Evolutionary conservation across 1,140 invertebrate species (phyloP), one percentile per base, ranked within the genome.

Genomic region (Bombus sylvicola): DNA sequence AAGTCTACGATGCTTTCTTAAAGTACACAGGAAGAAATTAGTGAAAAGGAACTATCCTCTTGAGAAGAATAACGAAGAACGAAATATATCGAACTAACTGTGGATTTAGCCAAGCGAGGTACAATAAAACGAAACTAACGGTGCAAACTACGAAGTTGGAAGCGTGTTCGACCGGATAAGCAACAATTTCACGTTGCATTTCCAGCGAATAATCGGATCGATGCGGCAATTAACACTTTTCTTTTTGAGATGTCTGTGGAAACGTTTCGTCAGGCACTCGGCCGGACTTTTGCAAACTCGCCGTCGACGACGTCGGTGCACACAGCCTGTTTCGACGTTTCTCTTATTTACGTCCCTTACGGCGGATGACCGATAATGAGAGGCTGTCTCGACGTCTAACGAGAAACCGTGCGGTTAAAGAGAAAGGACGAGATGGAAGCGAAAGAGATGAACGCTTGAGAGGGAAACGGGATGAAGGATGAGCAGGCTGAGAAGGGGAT

Each of bases 281-380:
- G 5, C 0, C 31, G 72, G 22, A 43, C 31, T 53, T 25, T 6
- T 28, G 31, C 18, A 22, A 41, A 69, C 25, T 72, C 18, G 18
- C 28, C 12, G 12, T 15, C 12, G 12, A n/a, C 25, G 34, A 53
- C 0, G 5, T 39, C 31, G 41, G 28, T n/a, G 62, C 28, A 12
- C 57, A 5, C 57, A 5, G 43, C 1, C 41, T 68, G 43, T 78
- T 59, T 34, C 34, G 68, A 79, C 37, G 59, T 75, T 80, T 34
- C 83, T 84, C 73, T 86, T 90, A 90, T 90, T 88, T 90, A 85
- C 73, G 81, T 83, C 77, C 18, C 71, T 31, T 25, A 18, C 73
- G 66, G 37, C 78, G 66, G 34, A 77, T 76, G 34, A 59, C 68
- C 73, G 73, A 66, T 88, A 91, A 91, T 83, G 85, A 88, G 87